Base-by-base conservation (phyloP, 30 jellyfish, hydroid and myxozoan species). In the Kudoa iwatai region DNA sequence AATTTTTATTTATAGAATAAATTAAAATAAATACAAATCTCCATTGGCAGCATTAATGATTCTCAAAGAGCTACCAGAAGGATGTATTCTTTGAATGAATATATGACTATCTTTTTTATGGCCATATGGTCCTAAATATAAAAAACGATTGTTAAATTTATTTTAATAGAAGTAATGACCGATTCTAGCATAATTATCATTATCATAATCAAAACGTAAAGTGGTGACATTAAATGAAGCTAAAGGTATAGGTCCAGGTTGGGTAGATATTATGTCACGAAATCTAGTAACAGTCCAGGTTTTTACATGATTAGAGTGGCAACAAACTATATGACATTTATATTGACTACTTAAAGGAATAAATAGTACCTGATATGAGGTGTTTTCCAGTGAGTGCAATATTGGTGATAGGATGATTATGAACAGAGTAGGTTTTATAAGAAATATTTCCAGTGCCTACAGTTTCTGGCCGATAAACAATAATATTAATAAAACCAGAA, bases 211-310 rank as follows among this genome's bases (percentile, higher is more conserved):
- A 53, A 59, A 86, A 21, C 60, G 86, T 11, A 69, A 23, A 14
- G 85, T 62, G 10, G 55, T 77, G 19, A 74, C 83, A 36, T 62
- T 65, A 36, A 74, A 74, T 3, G 94, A 74, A 33, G 85, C 44
- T 42, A 74, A 49, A 2, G 87, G 81, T 2, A 83, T 74, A n/a
- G 94, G 94, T 11, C 94, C 94, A 17, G 94, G 94, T 45, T 74
- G 94, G 7, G 94, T 74, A 4, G 87, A 61, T 6, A 74, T 55
- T 87, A 74, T 74, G 11, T 86, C 94, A 14, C 94, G 65, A 43
- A 74, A 74, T 19, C 94, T 59, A 11, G 94, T 61, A 22, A 74
- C 88, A 43, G 83, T 62, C 87, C 87, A 74, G 3, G 94, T 74
- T 13, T 87, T 87, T 3, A 74, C 94, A 47, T 74, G 94, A 48